phyloP scores from a whole-genome alignment of 2,113 vertebrate genomes.

The Xenopus laevis region DNA sequence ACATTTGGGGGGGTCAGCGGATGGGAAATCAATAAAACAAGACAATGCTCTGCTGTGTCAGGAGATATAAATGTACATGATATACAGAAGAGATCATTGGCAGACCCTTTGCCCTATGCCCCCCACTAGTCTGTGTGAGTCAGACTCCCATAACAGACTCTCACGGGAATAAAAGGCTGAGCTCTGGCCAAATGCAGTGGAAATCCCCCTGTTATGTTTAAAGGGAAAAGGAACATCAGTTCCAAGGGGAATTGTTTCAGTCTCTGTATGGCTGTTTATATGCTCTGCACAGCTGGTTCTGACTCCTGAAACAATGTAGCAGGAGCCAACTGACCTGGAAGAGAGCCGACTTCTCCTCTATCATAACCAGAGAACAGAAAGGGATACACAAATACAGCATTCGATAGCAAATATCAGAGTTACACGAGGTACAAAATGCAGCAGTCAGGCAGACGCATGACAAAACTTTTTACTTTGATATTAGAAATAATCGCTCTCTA shows the following conservation, averaged over 20 bases:
- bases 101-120: not conserved
- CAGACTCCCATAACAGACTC: not conserved
- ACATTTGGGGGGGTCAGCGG: not conserved
- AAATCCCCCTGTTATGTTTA: slow-evolving; percentile 46
- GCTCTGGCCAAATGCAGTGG: not conserved
- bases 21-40: slow-evolving; percentile 4
- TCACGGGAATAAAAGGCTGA: not conserved
- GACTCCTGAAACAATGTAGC: too few relatives aligned
- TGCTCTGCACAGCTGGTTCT: too few relatives aligned
- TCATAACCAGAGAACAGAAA: too few relatives aligned
- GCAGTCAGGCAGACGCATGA: too few relatives aligned
- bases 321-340: too few relatives aligned
- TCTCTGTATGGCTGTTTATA: not conserved
- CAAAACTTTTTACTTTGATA: too few relatives aligned
- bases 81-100: not conserved
- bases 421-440: too few relatives aligned
- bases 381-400: too few relatives aligned
- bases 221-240: not conserved
- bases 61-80: not conserved
- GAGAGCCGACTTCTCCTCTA: too few relatives aligned
- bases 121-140: slow-evolving; percentile 12
- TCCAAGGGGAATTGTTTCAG: too few relatives aligned
- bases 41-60: not conserved
- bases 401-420: too few relatives aligned
- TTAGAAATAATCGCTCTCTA: too few relatives aligned